Evolutionary conservation across 2,113 vertebrate species (phyloP).

Genomic region (Trichechus manatus): DNA sequence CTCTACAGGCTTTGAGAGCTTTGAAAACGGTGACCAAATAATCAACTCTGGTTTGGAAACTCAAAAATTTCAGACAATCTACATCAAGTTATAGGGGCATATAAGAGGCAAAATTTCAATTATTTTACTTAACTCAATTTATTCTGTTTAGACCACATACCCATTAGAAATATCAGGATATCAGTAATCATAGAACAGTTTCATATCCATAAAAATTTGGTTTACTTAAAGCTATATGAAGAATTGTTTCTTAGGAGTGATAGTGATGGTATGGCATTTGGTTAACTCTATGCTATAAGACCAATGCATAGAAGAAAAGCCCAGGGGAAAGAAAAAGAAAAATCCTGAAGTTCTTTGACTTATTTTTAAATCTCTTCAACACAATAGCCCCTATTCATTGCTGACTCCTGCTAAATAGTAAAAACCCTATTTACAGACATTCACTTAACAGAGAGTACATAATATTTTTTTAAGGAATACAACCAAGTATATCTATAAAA

Average conservation of each 20-base stretch:
- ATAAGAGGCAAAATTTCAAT: neutral
- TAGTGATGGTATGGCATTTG: neutral
- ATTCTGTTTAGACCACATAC: neutral
- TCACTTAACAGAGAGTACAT: neutral
- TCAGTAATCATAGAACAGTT: neutral
- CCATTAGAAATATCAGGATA: neutral
- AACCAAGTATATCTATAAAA: neutral
- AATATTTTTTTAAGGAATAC: neutral
- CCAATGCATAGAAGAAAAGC: neutral
- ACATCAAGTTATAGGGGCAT: neutral
- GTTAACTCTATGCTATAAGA: neutral
- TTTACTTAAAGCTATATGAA: neutral
- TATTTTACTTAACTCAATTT: neutral
- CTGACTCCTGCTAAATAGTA: neutral
- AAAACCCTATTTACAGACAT: neutral
- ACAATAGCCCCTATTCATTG: neutral
- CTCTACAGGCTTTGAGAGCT: neutral
- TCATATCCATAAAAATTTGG: neutral
- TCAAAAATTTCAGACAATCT: conserved; percentile 4
- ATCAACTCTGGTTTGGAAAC: neutral
- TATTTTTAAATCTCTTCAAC: neutral
- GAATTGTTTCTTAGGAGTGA: neutral
- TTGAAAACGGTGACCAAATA: neutral
- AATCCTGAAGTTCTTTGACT: neutral
- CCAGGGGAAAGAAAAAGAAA: neutral